phyloP scores from a whole-genome alignment of 2,888 invertebrate genomes.

The Pterobdella sp. region DNA sequence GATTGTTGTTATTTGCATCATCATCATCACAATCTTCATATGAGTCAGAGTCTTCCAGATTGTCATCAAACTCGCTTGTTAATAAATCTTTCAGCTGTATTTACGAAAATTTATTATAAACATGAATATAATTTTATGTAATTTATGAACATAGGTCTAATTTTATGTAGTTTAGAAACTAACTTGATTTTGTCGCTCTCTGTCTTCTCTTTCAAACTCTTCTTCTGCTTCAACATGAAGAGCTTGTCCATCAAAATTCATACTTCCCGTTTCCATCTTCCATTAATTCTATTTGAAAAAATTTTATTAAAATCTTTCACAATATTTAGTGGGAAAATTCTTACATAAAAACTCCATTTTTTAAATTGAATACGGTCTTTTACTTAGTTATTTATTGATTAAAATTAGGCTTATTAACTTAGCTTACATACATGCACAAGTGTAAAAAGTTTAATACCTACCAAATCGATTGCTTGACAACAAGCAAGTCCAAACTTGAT shows the following conservation, averaged over 20 bases:
- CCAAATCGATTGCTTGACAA: not conserved
- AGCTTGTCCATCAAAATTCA: conserved; percentile 7
- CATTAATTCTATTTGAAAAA: not conserved
- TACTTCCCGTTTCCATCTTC: not conserved
- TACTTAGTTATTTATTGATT: no score
- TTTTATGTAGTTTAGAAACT: no score
- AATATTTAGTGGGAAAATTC: no score
- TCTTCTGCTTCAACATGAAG: conserved; percentile 10
- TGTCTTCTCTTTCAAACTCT: conserved; percentile 10
- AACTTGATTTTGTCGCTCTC: conserved; percentile 8
- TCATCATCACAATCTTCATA: not conserved
- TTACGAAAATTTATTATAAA: not conserved
- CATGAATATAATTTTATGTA: not conserved
- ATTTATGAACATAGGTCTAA: no score
- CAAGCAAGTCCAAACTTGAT: conserved; percentile 4
- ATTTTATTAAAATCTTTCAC: no score
- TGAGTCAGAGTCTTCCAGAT: not conserved
- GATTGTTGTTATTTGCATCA: no score
- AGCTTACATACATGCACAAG: no score
- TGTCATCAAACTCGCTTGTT: conserved; percentile 6
- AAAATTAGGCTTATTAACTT: no score
- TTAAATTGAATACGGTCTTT: no score
- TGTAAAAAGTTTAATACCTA: no score
- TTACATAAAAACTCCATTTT: no score
- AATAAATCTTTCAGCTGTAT: conserved; percentile 6